Evolutionary conservation across 2,797 vertebrate species (phyloP), one percentile per base, ranked within the genome.

Genomic region (Cuniculus paca): DNA sequence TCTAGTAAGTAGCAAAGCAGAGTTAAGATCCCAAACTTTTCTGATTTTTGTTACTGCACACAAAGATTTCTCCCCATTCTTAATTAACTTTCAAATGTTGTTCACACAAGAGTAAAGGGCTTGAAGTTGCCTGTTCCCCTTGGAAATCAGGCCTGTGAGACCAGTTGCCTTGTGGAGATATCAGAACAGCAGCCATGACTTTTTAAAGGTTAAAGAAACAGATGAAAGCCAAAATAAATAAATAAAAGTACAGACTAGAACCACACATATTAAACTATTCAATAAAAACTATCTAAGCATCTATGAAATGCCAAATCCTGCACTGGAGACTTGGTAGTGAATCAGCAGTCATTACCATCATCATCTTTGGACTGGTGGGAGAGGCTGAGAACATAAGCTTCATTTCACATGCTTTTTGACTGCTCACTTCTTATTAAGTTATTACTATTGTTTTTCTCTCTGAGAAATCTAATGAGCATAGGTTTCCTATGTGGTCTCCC

Each of bases 181-280:
- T 91, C 17, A 80, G 70, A 77, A 81, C 20, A 83, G 26, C 68
- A 80, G 48, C 34, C 22, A 7, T 16, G 22, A 31, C 17, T 45
- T 87, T 88, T 90, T 74, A 77, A 87, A 70, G 39, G 75, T 34
- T 72, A 95, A 92, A 93, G n/a, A 83, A 90, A 74, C 19, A 63
- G 82, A 61, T 77, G 24, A 52, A 92, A 96, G 22, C n/a, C 48
- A 75, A 70, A 75, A 82, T 68, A 88, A 56, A 54, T 58, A 56
- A 56, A 31, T 65, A 26, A 83, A 77, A n/a, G 78, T 78, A 72
- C n/a, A 65, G 48, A 82, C 78, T 45, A 70, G 36, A 61, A 81
- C 52, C 14, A 17, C 70, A 65, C 11, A 24, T 26, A 74, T 54
- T 77, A 65, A 90, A 83, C 56, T 92, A 92, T 58, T 77, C 48